A percentile compares a stretch with the other conserved stretches of the same genome.
phyloP scores from a whole-genome alignment of 1,140 invertebrate genomes.

The Bombus breviceps region DNA sequence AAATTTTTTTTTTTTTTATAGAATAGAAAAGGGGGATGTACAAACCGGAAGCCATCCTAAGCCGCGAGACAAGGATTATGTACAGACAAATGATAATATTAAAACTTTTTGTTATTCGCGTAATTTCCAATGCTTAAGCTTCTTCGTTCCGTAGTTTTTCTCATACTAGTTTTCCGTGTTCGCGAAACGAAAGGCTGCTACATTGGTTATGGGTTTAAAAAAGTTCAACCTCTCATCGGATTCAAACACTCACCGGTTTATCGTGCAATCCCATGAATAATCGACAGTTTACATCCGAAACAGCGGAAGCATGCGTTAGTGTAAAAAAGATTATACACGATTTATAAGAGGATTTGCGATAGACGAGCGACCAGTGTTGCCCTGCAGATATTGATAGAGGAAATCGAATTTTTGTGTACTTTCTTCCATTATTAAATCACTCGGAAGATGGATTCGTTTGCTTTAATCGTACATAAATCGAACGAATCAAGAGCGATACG shows the following conservation, averaged over 20 bases:
- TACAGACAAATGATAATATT: too few relatives aligned
- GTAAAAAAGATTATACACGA: slow-evolving; percentile 45
- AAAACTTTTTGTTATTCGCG: too few relatives aligned
- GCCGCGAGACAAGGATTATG: too few relatives aligned
- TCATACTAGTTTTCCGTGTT: background rate
- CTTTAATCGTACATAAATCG: slow-evolving; percentile 47
- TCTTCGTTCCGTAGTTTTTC: too few relatives aligned
- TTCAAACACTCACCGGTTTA: background rate
- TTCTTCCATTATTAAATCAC: slow-evolving; percentile 45
- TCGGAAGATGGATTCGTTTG: slow-evolving; percentile 7
- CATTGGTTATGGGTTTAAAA: background rate
- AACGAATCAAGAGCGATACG: background rate
- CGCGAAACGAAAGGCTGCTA: background rate
- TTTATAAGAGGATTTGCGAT: slow-evolving; percentile 51
- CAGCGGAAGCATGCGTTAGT: slow-evolving; percentile 12
- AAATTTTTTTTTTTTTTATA: too few relatives aligned
- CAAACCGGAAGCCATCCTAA: too few relatives aligned
- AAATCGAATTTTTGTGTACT: slow-evolving; percentile 41
- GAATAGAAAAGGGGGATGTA: too few relatives aligned
- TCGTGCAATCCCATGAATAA: slow-evolving; percentile 49
- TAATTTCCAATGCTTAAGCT: too few relatives aligned
- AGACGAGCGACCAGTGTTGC: background rate
- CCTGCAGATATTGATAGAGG: slow-evolving; percentile 45
- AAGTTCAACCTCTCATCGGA: background rate
- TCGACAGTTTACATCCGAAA: slow-evolving; percentile 52